Base-by-base conservation (phyloP, 2,888 invertebrate species). In the Aphodius sticticus region DNA sequence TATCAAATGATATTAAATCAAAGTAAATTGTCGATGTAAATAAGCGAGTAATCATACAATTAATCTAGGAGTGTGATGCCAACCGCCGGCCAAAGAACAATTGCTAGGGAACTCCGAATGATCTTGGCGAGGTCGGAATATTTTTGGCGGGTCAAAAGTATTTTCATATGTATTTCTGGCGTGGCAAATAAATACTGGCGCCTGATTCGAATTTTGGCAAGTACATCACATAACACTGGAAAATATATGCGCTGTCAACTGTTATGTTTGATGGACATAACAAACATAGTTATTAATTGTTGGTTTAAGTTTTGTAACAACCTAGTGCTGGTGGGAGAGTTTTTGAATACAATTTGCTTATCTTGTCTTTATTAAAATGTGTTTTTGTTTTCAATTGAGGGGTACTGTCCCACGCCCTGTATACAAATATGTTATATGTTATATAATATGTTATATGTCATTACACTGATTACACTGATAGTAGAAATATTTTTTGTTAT, bases 91-190 rank as follows among this genome's bases (percentile, higher is more conserved):
- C 53, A 53, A 53, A 53, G 53, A 53, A 7, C 53, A 53, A 53
- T 53, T 53, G 53, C 53, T 1, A 53, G 53, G 53, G 53, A 53
- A 53, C 53, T 53, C 53, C 53, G 53, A 9, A 53, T 53, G 53
- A 53, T 53, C 53, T 53, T 53, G 53, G 53, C 53, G 53, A 53
- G 53, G 53, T 53, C 53, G 53, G 53, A 53, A 53, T 53, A 53
- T 5, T 9, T 53, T 53, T 53, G 53, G 53, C 53, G 53, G 2
- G 6, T 9, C 53, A 53, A 53, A 53, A 53, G 53, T 53, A 53
- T 53, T 53, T 12, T 12, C 53, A 12, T 53, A 53, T 53, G 53
- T 53, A 26, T 26, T 26, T 53, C 12, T 53, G 53, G 53, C 53
- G 12, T 53, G 12, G 53, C 53, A 53, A 7, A 53, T 53, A 53